These are phyloP conservation scores for Paraplagusia blochii DNA, from an alignment of 2,113 vertebrate species.

Conservation along the genomic window DNA sequence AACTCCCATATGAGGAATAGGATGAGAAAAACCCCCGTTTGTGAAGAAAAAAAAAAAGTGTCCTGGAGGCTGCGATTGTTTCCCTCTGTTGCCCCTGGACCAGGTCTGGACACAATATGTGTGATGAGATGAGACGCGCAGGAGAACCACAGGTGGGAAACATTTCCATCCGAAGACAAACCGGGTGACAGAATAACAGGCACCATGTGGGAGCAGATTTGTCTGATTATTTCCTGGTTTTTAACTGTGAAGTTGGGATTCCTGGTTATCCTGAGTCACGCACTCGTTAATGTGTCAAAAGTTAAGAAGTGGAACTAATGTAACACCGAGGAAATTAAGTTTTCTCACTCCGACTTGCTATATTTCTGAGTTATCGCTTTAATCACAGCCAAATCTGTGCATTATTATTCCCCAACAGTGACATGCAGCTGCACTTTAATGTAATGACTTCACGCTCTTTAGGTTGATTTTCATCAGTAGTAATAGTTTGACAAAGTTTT, in stretches of 20 bases:
- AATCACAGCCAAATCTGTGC: not conserved
- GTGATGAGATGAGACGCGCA: slow-evolving; percentile 39
- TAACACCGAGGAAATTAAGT: slow-evolving; percentile 8
- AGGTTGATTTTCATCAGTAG: not conserved
- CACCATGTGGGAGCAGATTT: slow-evolving; percentile 64
- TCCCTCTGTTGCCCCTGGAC: slow-evolving; percentile 49
- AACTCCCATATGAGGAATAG: not conserved
- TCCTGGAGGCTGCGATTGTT: slow-evolving; percentile 17
- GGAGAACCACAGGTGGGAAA: slow-evolving; percentile 69
- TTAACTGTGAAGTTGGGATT: no score
- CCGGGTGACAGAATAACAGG: slow-evolving; percentile 56
- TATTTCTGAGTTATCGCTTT: slow-evolving; percentile 5
- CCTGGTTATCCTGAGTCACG: slow-evolving; percentile 11
- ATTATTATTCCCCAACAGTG: not conserved
- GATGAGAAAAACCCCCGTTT: not conserved
- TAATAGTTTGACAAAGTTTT: not conserved
- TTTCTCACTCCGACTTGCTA: slow-evolving; percentile 14
- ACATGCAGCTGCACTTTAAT: slow-evolving; percentile 6
- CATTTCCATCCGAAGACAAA: slow-evolving; percentile 24
- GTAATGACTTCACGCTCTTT: not conserved
- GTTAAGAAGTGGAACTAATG: slow-evolving; percentile 24
- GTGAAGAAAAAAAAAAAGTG: slow-evolving; percentile 3
- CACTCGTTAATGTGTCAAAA: slow-evolving; percentile 37
- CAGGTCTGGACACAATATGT: slow-evolving; percentile 61
- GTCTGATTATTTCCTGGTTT: slow-evolving; percentile 12